These are phyloP conservation scores for Samia ricini DNA, from an alignment of 1,140 invertebrate species.

Conservation along the genomic window DNA sequence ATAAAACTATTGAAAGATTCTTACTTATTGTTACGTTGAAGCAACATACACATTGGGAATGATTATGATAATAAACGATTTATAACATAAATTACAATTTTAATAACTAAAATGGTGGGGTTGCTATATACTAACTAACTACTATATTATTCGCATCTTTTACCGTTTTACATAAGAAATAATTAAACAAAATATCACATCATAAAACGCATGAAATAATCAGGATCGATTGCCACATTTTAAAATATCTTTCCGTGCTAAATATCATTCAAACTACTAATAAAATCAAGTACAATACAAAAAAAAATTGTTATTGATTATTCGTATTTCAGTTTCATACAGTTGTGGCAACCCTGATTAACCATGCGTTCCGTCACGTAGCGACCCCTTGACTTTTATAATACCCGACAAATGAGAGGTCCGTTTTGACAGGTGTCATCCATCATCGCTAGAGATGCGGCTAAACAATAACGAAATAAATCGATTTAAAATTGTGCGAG, in stretches of 20 bases:
- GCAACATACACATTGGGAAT: conserved; percentile 2
- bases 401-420: too few species aligned
- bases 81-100: conserved; percentile 7
- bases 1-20: too few species aligned
- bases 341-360: background rate
- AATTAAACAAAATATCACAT: conserved; percentile 8
- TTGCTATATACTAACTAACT: background rate
- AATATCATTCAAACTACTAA: too few species aligned
- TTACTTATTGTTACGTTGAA: too few species aligned
- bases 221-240: background rate
- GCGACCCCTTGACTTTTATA: background rate
- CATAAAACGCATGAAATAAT: background rate
- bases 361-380: background rate
- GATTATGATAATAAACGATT: conserved; percentile 7
- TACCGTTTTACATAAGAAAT: background rate
- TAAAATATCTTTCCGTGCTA: too few species aligned
- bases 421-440: too few species aligned
- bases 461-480: too few species aligned
- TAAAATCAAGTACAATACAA: too few species aligned
- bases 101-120: conserved; percentile 11
- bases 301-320: too few species aligned
- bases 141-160: background rate
- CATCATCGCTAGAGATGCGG: too few species aligned
- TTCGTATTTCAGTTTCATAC: background rate
- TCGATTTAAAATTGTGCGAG: too few species aligned